phyloP scores from a whole-genome alignment of 1,140 invertebrate genomes.

The Achatina immaculata region DNA sequence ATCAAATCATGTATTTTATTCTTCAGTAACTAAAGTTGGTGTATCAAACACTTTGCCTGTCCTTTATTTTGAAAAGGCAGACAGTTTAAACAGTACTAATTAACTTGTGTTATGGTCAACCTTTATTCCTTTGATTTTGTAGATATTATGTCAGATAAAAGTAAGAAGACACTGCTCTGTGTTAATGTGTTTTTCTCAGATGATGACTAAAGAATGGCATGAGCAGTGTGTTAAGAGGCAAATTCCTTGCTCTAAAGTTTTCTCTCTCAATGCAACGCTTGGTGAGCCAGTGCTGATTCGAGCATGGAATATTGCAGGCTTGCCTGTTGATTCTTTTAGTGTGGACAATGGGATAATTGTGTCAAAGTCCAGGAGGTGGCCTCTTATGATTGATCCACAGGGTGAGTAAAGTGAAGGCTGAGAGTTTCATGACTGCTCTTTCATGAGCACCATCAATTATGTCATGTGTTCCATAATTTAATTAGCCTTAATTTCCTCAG shows the following conservation, averaged over 20 bases:
- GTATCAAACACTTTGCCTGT: too few species aligned
- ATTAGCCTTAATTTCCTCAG: not conserved
- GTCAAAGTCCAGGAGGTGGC: conserved; percentile 70
- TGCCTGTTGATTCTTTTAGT: conserved; percentile 71
- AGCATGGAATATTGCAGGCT: conserved; percentile 71
- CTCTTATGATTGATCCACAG: conserved; percentile 72
- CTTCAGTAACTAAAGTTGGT: too few species aligned
- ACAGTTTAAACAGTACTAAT: too few species aligned
- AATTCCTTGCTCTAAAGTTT: conserved; percentile 70
- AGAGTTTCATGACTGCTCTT: not conserved
- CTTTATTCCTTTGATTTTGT: too few species aligned
- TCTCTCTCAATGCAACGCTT: conserved; percentile 67
- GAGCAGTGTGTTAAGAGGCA: conserved; percentile 59
- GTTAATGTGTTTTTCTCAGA: conserved; percentile 51
- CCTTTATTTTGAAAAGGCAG: too few species aligned
- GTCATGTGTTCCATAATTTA: not conserved
- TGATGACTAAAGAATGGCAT: conserved; percentile 66
- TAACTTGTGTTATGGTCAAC: too few species aligned
- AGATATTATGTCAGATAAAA: too few species aligned
- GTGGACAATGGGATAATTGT: conserved; percentile 73
- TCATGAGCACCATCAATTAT: not conserved
- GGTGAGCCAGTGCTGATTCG: conserved; percentile 71
- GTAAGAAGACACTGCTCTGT: too few species aligned
- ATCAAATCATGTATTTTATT: too few species aligned
- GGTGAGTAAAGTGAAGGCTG: too few species aligned